phyloP scores from a whole-genome alignment of 1,140 invertebrate genomes.

The Drosophila hydei region DNA sequence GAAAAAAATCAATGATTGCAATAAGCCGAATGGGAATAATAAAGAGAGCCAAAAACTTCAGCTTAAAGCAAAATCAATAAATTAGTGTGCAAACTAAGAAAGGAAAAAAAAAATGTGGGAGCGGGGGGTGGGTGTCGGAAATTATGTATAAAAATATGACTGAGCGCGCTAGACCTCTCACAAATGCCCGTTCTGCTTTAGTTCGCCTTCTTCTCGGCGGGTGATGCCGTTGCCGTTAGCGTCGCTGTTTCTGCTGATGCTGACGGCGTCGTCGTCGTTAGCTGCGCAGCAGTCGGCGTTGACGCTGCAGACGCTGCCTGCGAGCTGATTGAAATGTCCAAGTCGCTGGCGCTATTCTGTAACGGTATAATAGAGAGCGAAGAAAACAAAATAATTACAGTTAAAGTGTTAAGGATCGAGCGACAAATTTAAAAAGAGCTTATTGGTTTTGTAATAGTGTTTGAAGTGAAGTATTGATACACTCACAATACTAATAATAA shows the following conservation, averaged over 20 bases:
- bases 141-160: constrained; percentile 34
- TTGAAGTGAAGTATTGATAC: too few relatives aligned
- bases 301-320: constrained; percentile 19
- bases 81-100: constrained; percentile 21
- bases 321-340: constrained; percentile 54
- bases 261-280: constrained; percentile 19
- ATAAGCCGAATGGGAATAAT: constrained; percentile 15
- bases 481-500: too few relatives aligned
- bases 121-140: not conserved
- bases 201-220: constrained; percentile 61
- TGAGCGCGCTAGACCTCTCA: constrained; percentile 11
- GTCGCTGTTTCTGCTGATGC: too few relatives aligned
- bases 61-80: constrained; percentile 41
- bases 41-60: constrained; percentile 18
- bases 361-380: not conserved
- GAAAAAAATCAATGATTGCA: constrained; percentile 20
- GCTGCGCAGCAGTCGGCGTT: too few relatives aligned
- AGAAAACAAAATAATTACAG: not conserved
- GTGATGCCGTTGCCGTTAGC: constrained; percentile 12
- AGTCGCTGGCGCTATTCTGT: constrained; percentile 71
- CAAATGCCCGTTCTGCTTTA: constrained; percentile 40
- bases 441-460: too few relatives aligned
- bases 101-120: constrained; percentile 7
- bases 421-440: not conserved
- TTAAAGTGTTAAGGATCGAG: too few relatives aligned